A percentile compares a stretch with the other conserved stretches of the same genome.
These are phyloP conservation scores for Copidosoma floridanum DNA, from an alignment of 1,140 invertebrate genomes.

Conservation along the genomic window DNA sequence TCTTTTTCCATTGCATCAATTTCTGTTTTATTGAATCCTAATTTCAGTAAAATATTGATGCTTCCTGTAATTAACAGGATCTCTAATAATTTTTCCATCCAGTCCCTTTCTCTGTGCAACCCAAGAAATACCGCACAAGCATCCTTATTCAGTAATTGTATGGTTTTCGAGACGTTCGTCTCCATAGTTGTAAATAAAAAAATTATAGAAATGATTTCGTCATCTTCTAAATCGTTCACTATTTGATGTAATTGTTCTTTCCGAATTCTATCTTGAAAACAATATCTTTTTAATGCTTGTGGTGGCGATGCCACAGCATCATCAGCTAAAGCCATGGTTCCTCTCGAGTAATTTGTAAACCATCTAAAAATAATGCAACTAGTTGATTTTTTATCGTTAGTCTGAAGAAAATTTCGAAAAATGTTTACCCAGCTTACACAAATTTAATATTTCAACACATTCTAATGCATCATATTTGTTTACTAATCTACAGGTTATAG, in stretches of 20 bases:
- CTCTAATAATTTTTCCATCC: slow-evolving; percentile 19
- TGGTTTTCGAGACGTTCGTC: neutral
- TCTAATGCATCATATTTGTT: no score
- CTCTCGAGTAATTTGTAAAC: no score
- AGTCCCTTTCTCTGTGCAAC: neutral
- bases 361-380: no score
- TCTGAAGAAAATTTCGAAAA: no score
- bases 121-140: neutral
- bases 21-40: slow-evolving; percentile 3
- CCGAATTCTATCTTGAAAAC: neutral
- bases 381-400: no score
- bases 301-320: no score
- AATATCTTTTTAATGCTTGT: no score
- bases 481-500: no score
- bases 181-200: slow-evolving; percentile 15
- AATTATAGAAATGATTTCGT: slow-evolving; percentile 12
- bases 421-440: no score
- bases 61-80: slow-evolving; percentile 3
- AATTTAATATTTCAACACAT: no score
- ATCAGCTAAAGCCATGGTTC: no score
- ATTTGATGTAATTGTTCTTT: slow-evolving; percentile 4
- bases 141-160: neutral
- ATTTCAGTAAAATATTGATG: slow-evolving; percentile 3
- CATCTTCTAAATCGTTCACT: neutral
- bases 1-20: neutral